Evolutionary conservation across 2,888 invertebrate species (phyloP), one percentile per base, ranked within the genome.

Genomic region (Tridacna gigas): DNA sequence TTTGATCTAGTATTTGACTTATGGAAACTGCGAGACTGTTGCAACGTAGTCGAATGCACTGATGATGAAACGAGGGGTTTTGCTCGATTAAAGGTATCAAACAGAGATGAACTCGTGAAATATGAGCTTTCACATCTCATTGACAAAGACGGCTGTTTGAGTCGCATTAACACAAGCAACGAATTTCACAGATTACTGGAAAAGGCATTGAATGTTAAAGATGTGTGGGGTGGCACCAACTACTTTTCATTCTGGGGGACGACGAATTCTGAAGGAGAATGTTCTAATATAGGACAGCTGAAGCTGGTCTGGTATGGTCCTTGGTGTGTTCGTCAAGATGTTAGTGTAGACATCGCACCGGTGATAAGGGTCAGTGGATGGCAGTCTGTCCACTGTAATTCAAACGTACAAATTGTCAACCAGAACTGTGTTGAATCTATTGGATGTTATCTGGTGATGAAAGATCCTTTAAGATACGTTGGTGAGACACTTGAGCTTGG

Each of bases 391-490:
- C 47, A 82, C 48, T 15, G 26, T 15, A 77, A 63, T 25, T 13
- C 20, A 63, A 25, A 63, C 25, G 13, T 22, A 63, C 20, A 20
- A 13, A 22, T 63, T 20, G 25, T 82, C 9, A 28, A 77, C 12
- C 63, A 65, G 63, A 18, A 51, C 13, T 48, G 47, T 28, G 77
- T 56, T 7, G 26, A 25, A 26, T 56, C 77, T 0, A 51, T 48
- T 20, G 81, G 81, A 25, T 82, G 77, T 28, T 82, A 82, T 51
- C 45, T 82, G 18, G 45, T 82, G 74, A 82, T 82, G 81, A 82
- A 82, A 51, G 77, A 77, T 47, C 18, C 61, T 25, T 26, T 47
- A 22, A 47, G 26, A 15, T 73, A 65, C 45, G 7, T 51, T 18
- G 77, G 73, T 0, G 48, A 28, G 13, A 28, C 18, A 11, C 25